A percentile compares a stretch with the other conserved stretches of the same genome.
These are phyloP conservation scores for Cathartes aura DNA, from an alignment of 2,113 vertebrate genomes.

Conservation along the genomic window DNA sequence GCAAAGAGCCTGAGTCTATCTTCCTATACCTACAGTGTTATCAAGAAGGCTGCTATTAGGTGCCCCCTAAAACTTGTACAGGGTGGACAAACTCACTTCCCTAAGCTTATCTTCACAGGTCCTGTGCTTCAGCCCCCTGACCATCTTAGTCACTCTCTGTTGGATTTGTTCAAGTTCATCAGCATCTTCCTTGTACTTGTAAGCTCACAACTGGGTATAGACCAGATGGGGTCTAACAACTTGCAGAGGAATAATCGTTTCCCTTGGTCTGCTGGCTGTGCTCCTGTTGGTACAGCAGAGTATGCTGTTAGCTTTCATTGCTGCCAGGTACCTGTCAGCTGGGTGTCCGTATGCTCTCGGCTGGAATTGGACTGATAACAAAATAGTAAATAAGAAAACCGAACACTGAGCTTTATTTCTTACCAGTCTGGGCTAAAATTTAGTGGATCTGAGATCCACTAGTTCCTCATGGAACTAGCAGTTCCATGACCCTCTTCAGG, in stretches of 20 bases:
- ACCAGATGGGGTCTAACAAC: background rate
- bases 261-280: background rate
- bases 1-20: background rate
- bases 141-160: background rate
- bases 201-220: background rate
- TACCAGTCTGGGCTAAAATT: background rate
- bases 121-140: background rate
- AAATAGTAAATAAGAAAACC: background rate
- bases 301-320: background rate
- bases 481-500: background rate
- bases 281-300: background rate
- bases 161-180: background rate
- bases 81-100: background rate
- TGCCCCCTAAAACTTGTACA: background rate
- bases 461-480: too few species aligned
- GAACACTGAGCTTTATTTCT: background rate
- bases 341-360: background rate
- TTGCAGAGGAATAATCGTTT: background rate
- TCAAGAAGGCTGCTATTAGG: background rate
- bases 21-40: background rate
- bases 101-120: background rate
- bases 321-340: background rate
- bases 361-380: background rate
- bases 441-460: background rate
- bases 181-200: background rate